phyloP scores from a whole-genome alignment of 1,140 invertebrate genomes.

The Diabrotica virgifera region DNA sequence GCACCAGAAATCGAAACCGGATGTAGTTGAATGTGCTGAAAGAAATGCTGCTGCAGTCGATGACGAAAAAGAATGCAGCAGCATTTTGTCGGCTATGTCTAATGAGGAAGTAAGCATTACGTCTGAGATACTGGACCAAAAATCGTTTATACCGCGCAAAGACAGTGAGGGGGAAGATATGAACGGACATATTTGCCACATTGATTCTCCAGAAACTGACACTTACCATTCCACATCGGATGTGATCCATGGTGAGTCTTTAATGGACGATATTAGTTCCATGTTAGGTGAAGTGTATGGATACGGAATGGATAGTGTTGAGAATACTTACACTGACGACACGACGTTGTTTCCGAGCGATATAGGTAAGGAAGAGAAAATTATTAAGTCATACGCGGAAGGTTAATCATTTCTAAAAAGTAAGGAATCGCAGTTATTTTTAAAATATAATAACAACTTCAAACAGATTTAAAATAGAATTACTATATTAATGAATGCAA shows the following conservation, averaged over 20 bases:
- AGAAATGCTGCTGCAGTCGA: constrained; percentile 13
- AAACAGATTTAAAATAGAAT: no score
- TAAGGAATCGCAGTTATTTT: no score
- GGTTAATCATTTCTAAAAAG: not conserved
- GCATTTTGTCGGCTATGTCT: constrained; percentile 63
- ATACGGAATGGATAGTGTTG: constrained; percentile 59
- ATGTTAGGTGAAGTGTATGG: constrained; percentile 64
- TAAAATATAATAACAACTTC: no score
- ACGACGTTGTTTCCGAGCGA: constrained; percentile 63
- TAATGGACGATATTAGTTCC: constrained; percentile 73
- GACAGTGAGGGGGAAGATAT: constrained; percentile 52
- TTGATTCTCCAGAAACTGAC: constrained; percentile 79
- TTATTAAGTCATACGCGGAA: not conserved
- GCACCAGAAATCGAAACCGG: constrained; percentile 18
- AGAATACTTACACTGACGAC: constrained; percentile 63
- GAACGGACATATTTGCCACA: constrained; percentile 66
- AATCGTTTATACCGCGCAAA: constrained; percentile 49
- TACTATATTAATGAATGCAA: no score
- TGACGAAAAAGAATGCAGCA: constrained; percentile 50
- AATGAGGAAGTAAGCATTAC: constrained; percentile 66
- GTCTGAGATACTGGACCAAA: constrained; percentile 60
- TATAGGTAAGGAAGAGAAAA: constrained; percentile 39
- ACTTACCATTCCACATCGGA: constrained; percentile 61
- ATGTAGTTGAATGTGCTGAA: constrained; percentile 17
- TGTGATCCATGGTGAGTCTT: constrained; percentile 66